Conservation (phyloP, 2,888 invertebrate genomes). For the Drosophila kuntzei region DNA sequence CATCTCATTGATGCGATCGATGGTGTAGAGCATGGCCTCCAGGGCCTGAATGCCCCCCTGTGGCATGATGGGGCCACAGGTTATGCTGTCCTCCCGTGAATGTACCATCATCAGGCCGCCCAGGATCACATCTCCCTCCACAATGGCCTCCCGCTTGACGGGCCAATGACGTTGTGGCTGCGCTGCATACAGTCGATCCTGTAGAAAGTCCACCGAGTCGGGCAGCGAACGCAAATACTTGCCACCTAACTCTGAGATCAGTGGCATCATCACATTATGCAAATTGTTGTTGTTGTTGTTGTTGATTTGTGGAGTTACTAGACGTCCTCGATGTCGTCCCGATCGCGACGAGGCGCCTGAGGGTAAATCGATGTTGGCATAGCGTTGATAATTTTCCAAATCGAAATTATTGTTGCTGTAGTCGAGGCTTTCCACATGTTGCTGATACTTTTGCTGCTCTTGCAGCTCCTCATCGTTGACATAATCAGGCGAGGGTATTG, state of each 20-base stretch:
- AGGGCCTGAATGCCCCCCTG: conserved; percentile 94
- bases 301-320: conserved; percentile 38
- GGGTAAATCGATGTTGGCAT: conserved; percentile 56
- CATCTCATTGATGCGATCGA: conserved; percentile 90
- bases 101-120: conserved; percentile 98
- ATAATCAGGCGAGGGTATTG: conserved; percentile 51
- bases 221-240: conserved; percentile 82
- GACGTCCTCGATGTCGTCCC: conserved; percentile 82
- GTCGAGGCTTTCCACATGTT: conserved; percentile 26
- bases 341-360: conserved; percentile 72
- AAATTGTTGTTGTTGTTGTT: conserved; percentile 19
- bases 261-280: conserved; percentile 51
- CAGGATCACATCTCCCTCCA: conserved; percentile 93
- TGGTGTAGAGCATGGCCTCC: conserved; percentile 95
- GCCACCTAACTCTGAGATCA: conserved; percentile 46
- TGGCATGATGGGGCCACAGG: conserved; percentile 95
- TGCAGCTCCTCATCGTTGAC: conserved; percentile 55
- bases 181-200: conserved; percentile 62
- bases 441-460: conserved; percentile 25
- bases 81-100: conserved; percentile 91
- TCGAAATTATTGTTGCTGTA: conserved; percentile 57
- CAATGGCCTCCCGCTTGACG: conserved; percentile 91
- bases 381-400: conserved; percentile 64
- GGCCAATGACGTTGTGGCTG: conserved; percentile 88
- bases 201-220: conserved; percentile 71